These are phyloP conservation scores for Pyrochroa serraticornis DNA, from an alignment of 2,888 invertebrate genomes.

Conservation along the genomic window DNA sequence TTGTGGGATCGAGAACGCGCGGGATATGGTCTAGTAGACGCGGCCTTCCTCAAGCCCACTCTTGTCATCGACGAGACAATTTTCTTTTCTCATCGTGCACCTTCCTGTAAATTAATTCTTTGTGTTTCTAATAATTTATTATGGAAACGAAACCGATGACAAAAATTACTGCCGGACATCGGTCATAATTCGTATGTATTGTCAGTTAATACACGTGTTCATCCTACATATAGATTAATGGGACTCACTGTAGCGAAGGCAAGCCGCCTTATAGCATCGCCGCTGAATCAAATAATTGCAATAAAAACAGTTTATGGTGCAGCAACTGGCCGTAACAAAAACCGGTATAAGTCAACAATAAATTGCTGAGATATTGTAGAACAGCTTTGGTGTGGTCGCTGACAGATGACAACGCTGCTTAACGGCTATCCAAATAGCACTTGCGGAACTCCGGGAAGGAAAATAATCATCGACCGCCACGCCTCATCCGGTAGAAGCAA, in stretches of 20 bases:
- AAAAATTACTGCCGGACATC: constrained; percentile 14
- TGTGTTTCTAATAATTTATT: constrained; percentile 21
- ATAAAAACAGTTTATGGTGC: constrained; percentile 21
- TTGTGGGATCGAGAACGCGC: too few species aligned
- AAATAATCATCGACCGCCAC: too few species aligned
- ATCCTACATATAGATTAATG: constrained; percentile 26
- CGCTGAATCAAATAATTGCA: constrained; percentile 8
- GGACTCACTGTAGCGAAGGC: constrained; percentile 15
- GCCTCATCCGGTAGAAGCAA: too few species aligned
- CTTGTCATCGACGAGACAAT: background rate
- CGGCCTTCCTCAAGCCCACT: too few species aligned
- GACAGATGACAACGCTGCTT: constrained; percentile 9
- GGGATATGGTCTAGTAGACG: too few species aligned
- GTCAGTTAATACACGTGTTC: constrained; percentile 29
- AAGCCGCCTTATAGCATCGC: constrained; percentile 19
- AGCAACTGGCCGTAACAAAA: constrained; percentile 7
- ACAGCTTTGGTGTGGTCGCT: constrained; percentile 10
- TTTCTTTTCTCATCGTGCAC: background rate
- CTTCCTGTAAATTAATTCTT: constrained; percentile 8
- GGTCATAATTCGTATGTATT: constrained; percentile 25
- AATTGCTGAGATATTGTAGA: constrained; percentile 9
- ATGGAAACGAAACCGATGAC: constrained; percentile 9
- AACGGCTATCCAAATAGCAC: background rate
- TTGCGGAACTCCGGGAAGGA: too few species aligned
- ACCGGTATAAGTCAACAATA: constrained; percentile 8